These are phyloP conservation scores for Cherax quadricarinatus DNA, from an alignment of 1,140 invertebrate species.

Conservation along the genomic window DNA sequence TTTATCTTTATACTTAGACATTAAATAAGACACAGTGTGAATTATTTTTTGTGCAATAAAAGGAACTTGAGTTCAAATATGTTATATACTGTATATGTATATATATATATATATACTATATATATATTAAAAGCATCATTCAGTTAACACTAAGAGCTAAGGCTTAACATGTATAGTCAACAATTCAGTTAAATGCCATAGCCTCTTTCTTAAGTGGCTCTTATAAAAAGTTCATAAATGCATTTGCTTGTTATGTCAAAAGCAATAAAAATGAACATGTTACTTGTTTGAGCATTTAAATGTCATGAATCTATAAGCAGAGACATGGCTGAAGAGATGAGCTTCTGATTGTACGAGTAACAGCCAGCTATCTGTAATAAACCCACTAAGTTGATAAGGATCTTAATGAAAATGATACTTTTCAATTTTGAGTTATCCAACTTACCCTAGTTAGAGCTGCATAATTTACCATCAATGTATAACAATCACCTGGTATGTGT, in stretches of 20 bases:
- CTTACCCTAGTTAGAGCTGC: no score
- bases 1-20: background rate
- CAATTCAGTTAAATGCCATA: background rate
- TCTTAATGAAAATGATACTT: no score
- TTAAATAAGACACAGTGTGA: conserved; percentile 34
- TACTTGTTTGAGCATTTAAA: conserved; percentile 3
- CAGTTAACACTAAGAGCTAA: background rate
- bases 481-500: no score
- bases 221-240: background rate
- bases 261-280: background rate
- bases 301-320: background rate
- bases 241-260: background rate
- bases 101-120: no score
- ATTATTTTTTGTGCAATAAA: conserved; percentile 15
- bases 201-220: background rate
- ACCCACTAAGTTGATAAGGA: no score
- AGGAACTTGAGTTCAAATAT: background rate
- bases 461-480: no score
- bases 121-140: background rate
- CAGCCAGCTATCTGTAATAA: no score
- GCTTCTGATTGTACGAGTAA: no score
- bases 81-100: background rate
- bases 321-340: background rate
- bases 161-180: background rate
- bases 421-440: no score